phyloP scores from a whole-genome alignment of 2,888 invertebrate genomes.

The Nasonia oneida region DNA sequence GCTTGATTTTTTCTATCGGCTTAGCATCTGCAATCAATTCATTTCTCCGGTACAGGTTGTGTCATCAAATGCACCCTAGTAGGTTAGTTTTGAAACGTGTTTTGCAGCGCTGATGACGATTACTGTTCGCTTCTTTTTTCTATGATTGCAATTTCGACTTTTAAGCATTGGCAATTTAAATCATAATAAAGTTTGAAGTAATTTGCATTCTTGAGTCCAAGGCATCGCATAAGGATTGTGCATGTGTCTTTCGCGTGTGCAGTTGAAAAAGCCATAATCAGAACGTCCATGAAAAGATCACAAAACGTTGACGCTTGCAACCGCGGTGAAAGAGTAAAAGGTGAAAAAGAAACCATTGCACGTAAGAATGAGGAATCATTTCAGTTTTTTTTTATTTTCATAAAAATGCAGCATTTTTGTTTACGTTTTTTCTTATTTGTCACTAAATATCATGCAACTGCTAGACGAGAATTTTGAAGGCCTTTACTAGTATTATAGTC shows the following conservation, averaged over 20 bases:
- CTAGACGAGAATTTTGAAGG: too few relatives aligned
- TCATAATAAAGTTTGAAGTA: background rate
- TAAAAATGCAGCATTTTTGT: background rate
- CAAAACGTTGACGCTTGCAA: slow-evolving; percentile 11
- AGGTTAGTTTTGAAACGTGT: background rate
- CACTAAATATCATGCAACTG: too few relatives aligned
- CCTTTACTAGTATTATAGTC: background rate
- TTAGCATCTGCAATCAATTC: background rate
- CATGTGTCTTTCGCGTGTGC: background rate
- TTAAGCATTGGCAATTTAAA: background rate
- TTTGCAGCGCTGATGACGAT: background rate
- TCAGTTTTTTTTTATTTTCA: background rate
- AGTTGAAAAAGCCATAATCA: background rate
- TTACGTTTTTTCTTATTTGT: background rate
- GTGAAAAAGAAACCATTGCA: background rate
- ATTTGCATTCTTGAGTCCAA: background rate
- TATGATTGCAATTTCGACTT: background rate
- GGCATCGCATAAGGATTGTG: too few relatives aligned
- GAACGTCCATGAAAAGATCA: slow-evolving; percentile 37
- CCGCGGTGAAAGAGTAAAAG: slow-evolving; percentile 46
- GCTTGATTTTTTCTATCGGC: too few relatives aligned
- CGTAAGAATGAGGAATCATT: slow-evolving; percentile 37
- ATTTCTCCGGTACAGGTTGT: background rate
- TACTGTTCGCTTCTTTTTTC: background rate
- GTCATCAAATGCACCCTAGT: background rate